Percentiles rank a stretch among this genome's conserved stretches.
These are phyloP conservation scores for Chionodraco myersi DNA, from an alignment of 2,113 vertebrate genomes.

Conservation along the genomic window DNA sequence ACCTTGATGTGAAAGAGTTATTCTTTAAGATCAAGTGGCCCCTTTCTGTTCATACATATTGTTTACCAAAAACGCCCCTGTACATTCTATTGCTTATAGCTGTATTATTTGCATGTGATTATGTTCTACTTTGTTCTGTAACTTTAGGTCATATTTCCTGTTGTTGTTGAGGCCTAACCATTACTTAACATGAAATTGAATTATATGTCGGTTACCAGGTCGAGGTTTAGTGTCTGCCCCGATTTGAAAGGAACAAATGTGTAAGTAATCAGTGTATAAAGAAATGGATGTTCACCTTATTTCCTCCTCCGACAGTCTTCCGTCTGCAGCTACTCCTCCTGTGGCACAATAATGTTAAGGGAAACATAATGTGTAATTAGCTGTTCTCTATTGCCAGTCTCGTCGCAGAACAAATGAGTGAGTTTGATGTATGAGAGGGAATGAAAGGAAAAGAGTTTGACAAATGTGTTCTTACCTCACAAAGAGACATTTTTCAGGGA, in stretches of 20 bases:
- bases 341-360: slow-evolving; percentile 52
- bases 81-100: slow-evolving; percentile 44
- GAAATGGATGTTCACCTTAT: slow-evolving; percentile 37
- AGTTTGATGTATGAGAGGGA: slow-evolving; percentile 53
- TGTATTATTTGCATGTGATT: slow-evolving; percentile 55
- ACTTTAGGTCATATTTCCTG: slow-evolving; percentile 41
- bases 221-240: slow-evolving; percentile 21
- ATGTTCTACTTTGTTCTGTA: slow-evolving; percentile 49
- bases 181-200: slow-evolving; percentile 44
- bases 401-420: slow-evolving; percentile 59
- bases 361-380: slow-evolving; percentile 61
- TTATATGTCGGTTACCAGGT: slow-evolving; percentile 16
- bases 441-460: slow-evolving; percentile 61
- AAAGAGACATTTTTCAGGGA: slow-evolving; percentile 79
- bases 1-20: slow-evolving; percentile 2
- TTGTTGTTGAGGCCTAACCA: slow-evolving; percentile 47
- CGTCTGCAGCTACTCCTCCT: slow-evolving; percentile 66
- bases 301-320: slow-evolving; percentile 49
- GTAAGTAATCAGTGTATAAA: slow-evolving; percentile 46
- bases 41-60: slow-evolving; percentile 17
- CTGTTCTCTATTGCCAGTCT: slow-evolving; percentile 63
- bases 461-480: slow-evolving; percentile 79
- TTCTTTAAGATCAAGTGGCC: slow-evolving; percentile 2
- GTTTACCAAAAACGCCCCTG: slow-evolving; percentile 22
- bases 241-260: slow-evolving; percentile 33